phyloP scores from a whole-genome alignment of 1,140 invertebrate species.

The Oscheius sp. region DNA sequence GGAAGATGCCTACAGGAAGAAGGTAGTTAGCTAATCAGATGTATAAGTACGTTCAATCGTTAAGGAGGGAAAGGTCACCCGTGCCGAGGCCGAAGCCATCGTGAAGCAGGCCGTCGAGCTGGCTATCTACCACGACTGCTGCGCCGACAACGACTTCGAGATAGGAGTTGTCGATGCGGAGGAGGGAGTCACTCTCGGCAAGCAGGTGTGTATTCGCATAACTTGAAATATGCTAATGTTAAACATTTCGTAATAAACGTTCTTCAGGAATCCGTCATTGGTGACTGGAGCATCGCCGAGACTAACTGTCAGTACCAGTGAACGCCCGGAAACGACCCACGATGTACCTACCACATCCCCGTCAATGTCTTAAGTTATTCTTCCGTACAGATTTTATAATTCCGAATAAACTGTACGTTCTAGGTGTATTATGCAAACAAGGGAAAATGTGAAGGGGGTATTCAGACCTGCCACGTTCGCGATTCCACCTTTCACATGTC shows the following conservation, averaged over 20 bases:
- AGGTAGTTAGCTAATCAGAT: slow-evolving; percentile 15
- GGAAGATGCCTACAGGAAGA: slow-evolving; percentile 44
- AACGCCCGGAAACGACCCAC: too few relatives aligned
- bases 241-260: background rate
- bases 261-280: slow-evolving; percentile 36
- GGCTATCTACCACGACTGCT: slow-evolving; percentile 46
- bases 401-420: too few relatives aligned
- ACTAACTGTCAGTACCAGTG: slow-evolving; percentile 49
- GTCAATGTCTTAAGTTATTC: too few relatives aligned
- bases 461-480: too few relatives aligned
- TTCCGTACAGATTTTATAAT: too few relatives aligned
- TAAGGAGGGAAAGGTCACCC: background rate
- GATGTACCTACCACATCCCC: background rate
- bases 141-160: slow-evolving; percentile 48
- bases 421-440: too few relatives aligned
- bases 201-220: background rate
- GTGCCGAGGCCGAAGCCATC: slow-evolving; percentile 1
- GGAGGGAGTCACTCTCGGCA: slow-evolving; percentile 16
- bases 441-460: too few relatives aligned
- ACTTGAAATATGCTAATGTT: background rate
- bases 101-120: slow-evolving; percentile 42
- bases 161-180: slow-evolving; percentile 27
- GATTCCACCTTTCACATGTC: too few relatives aligned
- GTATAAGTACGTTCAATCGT: background rate
- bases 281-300: slow-evolving; percentile 51